Conservation (phyloP, 1,140 invertebrate genomes). For the Ectropis grisescens region DNA sequence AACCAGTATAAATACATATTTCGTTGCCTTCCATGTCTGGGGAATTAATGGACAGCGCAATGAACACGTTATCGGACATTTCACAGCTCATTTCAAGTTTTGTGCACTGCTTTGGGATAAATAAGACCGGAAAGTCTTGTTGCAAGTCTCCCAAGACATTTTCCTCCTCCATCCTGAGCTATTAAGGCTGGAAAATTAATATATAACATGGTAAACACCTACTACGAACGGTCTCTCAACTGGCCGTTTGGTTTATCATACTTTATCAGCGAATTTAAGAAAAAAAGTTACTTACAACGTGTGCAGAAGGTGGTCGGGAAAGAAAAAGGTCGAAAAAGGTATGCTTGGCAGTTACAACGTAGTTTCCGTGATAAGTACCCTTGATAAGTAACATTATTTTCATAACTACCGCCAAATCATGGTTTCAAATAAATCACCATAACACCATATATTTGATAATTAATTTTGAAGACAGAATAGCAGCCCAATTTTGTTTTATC, state of each 20-base stretch:
- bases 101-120: constrained; percentile 41
- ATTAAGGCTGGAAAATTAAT: no score
- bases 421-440: no score
- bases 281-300: constrained; percentile 40
- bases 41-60: constrained; percentile 42
- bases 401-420: no score
- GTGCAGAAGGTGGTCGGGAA: constrained; percentile 19
- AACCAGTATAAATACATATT: constrained; percentile 37
- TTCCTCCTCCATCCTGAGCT: constrained; percentile 35
- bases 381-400: no score
- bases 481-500: no score
- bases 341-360: not conserved
- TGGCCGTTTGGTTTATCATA: constrained; percentile 15
- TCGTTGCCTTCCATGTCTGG: constrained; percentile 36
- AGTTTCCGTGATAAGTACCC: not conserved
- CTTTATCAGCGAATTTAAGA: no score
- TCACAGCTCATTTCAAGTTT: constrained; percentile 35
- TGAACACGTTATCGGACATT: constrained; percentile 33
- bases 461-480: no score
- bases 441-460: no score
- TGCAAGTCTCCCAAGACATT: constrained; percentile 12
- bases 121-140: constrained; percentile 28
- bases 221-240: no score
- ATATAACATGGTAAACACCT: no score
- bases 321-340: constrained; percentile 12